Percentiles rank a stretch among this genome's conserved stretches.
phyloP scores from a whole-genome alignment of 1,140 invertebrate genomes.

The Stratiolaelaps scimitus region DNA sequence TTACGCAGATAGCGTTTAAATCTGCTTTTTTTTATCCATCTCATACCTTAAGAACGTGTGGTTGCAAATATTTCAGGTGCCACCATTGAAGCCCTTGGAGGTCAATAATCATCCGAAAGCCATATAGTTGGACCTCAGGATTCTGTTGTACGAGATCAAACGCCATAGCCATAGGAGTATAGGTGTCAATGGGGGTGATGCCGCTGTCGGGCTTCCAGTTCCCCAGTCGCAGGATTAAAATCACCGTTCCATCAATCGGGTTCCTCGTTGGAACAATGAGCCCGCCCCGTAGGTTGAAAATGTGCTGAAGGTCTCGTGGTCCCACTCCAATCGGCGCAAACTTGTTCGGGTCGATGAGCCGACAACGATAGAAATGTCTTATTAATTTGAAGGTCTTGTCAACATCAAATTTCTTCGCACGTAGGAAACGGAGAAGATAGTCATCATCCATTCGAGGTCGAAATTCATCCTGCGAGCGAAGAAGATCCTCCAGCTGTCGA shows the following conservation, averaged over 20 bases:
- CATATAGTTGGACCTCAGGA: background rate
- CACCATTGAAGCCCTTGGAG: constrained; percentile 26
- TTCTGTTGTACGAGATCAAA: background rate
- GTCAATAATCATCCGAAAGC: constrained; percentile 14
- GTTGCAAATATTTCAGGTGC: constrained; percentile 25
- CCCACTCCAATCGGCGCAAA: constrained; percentile 25
- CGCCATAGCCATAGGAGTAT: background rate
- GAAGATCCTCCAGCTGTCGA: constrained; percentile 21
- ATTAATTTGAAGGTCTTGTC: constrained; percentile 29
- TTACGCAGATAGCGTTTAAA: too few species aligned
- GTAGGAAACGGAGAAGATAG: constrained; percentile 30
- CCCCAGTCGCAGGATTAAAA: constrained; percentile 28
- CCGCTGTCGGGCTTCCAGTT: background rate
- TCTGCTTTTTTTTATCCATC: too few species aligned
- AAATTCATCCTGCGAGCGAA: constrained; percentile 30
- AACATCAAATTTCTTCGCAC: constrained; percentile 21
- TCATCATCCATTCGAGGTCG: constrained; percentile 25
- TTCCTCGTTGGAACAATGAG: constrained; percentile 22
- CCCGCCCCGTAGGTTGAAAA: constrained; percentile 24
- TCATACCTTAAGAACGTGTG: background rate
- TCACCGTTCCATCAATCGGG: constrained; percentile 17
- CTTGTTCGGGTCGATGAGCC: background rate
- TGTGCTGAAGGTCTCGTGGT: constrained; percentile 28
- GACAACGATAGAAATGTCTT: constrained; percentile 28
- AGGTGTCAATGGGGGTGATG: background rate